A percentile compares a stretch with the other conserved stretches of the same genome.
phyloP scores from a whole-genome alignment of 2,797 vertebrate genomes.

The Mionectes olivaceus region DNA sequence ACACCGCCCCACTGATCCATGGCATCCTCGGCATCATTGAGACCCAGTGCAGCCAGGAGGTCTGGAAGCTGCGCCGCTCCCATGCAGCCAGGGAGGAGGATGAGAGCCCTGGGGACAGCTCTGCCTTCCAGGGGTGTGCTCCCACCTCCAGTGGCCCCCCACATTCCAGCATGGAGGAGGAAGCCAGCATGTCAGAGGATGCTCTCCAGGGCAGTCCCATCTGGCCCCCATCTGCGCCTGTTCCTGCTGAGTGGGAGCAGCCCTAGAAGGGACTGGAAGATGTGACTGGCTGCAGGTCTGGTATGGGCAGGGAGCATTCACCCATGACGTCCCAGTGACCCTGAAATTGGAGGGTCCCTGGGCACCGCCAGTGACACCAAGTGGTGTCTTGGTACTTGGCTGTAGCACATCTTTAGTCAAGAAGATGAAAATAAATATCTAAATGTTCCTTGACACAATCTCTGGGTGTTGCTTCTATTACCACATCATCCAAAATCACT shows the following conservation, averaged over 20 bases:
- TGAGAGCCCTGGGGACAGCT: accelerated
- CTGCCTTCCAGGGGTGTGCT: accelerated
- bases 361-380: accelerated
- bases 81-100: background rate
- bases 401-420: background rate
- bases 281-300: background rate
- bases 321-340: accelerated
- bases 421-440: background rate
- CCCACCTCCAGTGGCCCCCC: accelerated
- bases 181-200: accelerated
- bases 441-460: background rate
- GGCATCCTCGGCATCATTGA: background rate
- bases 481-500: background rate
- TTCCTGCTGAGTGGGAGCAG: background rate
- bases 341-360: accelerated
- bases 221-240: accelerated
- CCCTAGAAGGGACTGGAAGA: background rate
- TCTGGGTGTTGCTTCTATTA: no score
- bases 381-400: background rate
- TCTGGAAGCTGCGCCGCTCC: background rate
- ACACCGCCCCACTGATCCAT: background rate
- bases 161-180: accelerated
- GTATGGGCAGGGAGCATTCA: background rate
- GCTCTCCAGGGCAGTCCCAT: accelerated
- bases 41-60: background rate